Conservation (phyloP, 2,888 invertebrate species). For the Tetranychus piercei region DNA sequence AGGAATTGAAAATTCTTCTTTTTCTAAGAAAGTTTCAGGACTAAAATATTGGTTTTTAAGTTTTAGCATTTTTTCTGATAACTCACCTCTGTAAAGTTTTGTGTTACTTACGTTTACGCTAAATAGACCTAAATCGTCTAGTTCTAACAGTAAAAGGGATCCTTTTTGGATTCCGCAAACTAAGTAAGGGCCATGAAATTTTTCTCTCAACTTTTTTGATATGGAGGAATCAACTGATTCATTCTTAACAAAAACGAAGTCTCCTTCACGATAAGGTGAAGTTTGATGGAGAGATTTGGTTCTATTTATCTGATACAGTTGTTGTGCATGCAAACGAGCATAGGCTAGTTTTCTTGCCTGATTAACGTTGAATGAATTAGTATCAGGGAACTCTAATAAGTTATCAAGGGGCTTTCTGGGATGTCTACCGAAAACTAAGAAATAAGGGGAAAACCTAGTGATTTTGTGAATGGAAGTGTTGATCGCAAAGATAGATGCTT, state of each 20-base stretch:
- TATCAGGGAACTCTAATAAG: too few species aligned
- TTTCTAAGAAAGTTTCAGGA: too few species aligned
- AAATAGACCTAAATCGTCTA: not conserved
- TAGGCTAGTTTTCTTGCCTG: too few species aligned
- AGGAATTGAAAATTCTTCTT: too few species aligned
- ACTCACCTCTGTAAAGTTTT: not conserved
- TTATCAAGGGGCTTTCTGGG: too few species aligned
- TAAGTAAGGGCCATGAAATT: not conserved
- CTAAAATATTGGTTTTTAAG: not conserved
- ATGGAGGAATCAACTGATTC: too few species aligned
- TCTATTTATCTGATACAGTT: too few species aligned
- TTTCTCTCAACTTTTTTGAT: not conserved
- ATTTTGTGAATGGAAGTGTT: not conserved
- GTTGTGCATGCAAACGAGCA: too few species aligned
- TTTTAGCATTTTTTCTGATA: not conserved
- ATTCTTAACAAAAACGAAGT: too few species aligned
- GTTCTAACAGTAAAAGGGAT: not conserved
- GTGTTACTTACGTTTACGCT: not conserved
- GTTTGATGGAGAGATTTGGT: too few species aligned
- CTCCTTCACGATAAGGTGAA: too few species aligned
- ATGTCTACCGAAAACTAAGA: not conserved
- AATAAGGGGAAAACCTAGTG: not conserved
- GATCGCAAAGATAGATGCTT: not conserved
- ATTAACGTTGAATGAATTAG: too few species aligned
- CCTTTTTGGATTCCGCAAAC: not conserved